Evolutionary conservation across 2,113 vertebrate species (phyloP).

Genomic region (Madoqua kirkii): DNA sequence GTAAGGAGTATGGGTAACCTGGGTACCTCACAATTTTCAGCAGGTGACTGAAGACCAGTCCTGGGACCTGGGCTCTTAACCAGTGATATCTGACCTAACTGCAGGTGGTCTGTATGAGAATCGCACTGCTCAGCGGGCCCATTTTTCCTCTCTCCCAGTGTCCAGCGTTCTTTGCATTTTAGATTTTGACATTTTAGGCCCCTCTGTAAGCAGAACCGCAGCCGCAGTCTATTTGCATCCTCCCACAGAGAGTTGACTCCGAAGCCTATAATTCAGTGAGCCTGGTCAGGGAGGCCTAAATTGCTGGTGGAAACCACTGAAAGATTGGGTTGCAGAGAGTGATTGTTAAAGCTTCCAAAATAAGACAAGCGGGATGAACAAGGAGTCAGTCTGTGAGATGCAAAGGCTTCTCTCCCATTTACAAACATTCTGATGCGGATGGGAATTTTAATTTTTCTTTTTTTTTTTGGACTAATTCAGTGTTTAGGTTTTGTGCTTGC

Average conservation of each 20-base stretch:
- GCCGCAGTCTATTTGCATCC: background rate
- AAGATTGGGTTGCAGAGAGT: background rate
- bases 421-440: background rate
- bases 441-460: background rate
- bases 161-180: background rate
- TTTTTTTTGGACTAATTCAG: background rate
- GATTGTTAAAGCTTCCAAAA: background rate
- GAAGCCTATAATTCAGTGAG: slow-evolving; percentile 29
- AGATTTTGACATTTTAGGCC: background rate
- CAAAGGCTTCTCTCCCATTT: background rate
- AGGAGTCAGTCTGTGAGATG: background rate
- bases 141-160: background rate
- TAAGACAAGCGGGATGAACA: background rate
- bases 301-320: background rate
- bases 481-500: background rate
- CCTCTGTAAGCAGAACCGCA: background rate
- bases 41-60: background rate
- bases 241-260: background rate
- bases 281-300: background rate
- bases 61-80: background rate
- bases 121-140: rapidly evolving
- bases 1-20: background rate
- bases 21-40: background rate
- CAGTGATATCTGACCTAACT: background rate
- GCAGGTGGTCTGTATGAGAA: background rate